Base-by-base conservation (phyloP, 2,888 invertebrate genomes). In the Synergus umbraculus region DNA sequence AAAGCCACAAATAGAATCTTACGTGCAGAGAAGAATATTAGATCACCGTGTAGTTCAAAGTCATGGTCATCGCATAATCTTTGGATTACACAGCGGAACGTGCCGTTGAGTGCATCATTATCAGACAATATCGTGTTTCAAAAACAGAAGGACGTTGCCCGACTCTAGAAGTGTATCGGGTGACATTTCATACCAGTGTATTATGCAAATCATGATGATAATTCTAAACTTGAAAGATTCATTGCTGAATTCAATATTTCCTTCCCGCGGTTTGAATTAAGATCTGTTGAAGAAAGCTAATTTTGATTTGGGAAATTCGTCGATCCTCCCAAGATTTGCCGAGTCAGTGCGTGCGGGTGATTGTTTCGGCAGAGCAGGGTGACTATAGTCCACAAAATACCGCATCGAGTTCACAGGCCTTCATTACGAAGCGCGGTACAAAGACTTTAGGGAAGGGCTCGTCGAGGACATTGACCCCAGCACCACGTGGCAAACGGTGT, bases 401-500 rank as follows among this genome's bases (percentile, higher is more conserved):
- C 60, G 22, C 60, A 60, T 60, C 60, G 60, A 4, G 60, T 60
- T 60, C 54, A 76, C 81, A 82, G 81, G 82, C 83, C 82, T 83
- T 85, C 84, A 83, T 83, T 85, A 81, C 82, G 83, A 84, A 85
- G 85, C 81, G 82, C 79, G 80, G 81, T 83, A 83, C 82, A 83
- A 81, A 81, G 80, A 83, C 85, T 86, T 86, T 85, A 84, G 86
- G 86, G 83, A 86, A 86, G 87, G 86, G 85, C 85, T 85, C 83
- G 86, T 83, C 82, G 81, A 87, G 90, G 88, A 82, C 90, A 85
- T 87, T 88, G 89, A 90, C 90, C 90, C 81, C 83, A 84, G 83
- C 83, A 88, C 88, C 89, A 88, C 87, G 87, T 88, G 90, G 88
- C 87, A 86, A 86, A 83, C 86, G 82, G 85, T 87, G 89, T 89